Evolutionary conservation across 2,113 vertebrate genomes (phyloP), one percentile per base, ranked within the genome.

Genomic region (Protobothrops mucrosquamatus): DNA sequence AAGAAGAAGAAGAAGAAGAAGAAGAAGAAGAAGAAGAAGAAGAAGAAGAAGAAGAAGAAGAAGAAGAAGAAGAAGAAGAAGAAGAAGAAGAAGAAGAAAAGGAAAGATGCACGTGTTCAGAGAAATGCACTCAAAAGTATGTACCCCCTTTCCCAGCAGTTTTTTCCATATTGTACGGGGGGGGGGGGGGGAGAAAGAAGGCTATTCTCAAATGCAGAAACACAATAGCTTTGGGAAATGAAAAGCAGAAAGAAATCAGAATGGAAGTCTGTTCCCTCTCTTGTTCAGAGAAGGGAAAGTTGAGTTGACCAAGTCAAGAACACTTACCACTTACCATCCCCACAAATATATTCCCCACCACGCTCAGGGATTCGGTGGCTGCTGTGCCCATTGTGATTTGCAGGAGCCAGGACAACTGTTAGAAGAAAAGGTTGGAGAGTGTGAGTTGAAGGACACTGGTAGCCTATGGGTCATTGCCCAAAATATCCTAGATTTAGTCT

Each of bases 341-440:
- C 95, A 99, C 98, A 89, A 99, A 99, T 97, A 99, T 98, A 95
- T 99, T 99, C 74, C 99, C 99, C 3, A 99, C 99, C 92, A 99
- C 98, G 12, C 98, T 99, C 94, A 99, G 96, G 23, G 99, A 98
- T 96, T 99, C 99, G 0, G 98, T 98, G 93, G 99, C 94, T 1
- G 98, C 98, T 48, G 99, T 99, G 87, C 98, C 98, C 98, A 99
- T 97, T 0, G 99, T 99, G 96, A 99, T 89, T 95, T 99, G 98
- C 98, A 99, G 98, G 54, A 98, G 11, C 98, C 99, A 99, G 94
- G 99, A 98, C 94, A 99, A 98, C 99, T 99, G 94, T 89, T 24
- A 93, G 74, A 87, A 95, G 87, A 93, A 89, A 51, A 69, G 14
- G 90, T 54, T 69, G 20, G 24, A 54, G 20, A 6, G 3, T 2